These are phyloP conservation scores for Mormyrus lacerda DNA, from an alignment of 2,113 vertebrate species.

Conservation along the genomic window DNA sequence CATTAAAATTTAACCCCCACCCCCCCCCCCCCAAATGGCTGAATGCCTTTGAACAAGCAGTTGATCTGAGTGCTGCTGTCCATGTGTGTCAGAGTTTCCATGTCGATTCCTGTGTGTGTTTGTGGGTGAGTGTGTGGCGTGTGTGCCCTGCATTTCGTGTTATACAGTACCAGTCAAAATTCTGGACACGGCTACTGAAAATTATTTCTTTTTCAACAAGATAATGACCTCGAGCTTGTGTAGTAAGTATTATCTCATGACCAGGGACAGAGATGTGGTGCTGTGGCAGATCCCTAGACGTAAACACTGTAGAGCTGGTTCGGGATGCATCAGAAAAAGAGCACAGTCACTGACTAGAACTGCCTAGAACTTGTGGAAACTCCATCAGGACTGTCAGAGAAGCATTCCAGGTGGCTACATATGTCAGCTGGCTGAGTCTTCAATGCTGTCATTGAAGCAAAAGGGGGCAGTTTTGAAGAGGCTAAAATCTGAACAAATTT, in stretches of 20 bases:
- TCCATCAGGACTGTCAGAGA: background rate
- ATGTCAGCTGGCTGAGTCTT: background rate
- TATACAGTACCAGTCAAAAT: background rate
- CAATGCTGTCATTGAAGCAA: background rate
- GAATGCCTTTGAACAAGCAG: slow-evolving; percentile 8
- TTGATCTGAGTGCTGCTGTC: background rate
- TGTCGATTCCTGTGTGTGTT: slow-evolving; percentile 6
- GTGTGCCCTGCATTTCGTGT: background rate
- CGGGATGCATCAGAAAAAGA: background rate
- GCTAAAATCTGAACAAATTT: background rate
- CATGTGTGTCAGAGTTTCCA: slow-evolving; percentile 13
- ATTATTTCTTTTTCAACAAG: background rate
- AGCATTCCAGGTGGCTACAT: background rate
- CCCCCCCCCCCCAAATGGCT: background rate
- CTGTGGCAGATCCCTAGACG: too few relatives aligned
- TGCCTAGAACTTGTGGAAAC: background rate
- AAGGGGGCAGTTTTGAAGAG: too few relatives aligned
- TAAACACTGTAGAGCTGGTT: background rate
- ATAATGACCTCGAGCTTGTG: background rate
- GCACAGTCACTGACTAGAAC: background rate
- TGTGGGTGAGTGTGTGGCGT: slow-evolving; percentile 4
- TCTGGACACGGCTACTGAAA: background rate
- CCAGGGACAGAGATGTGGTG: background rate
- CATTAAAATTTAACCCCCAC: slow-evolving; percentile 26
- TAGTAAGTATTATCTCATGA: background rate